Base-by-base conservation (phyloP, 1,140 invertebrate species). In the Formica exsecta region DNA sequence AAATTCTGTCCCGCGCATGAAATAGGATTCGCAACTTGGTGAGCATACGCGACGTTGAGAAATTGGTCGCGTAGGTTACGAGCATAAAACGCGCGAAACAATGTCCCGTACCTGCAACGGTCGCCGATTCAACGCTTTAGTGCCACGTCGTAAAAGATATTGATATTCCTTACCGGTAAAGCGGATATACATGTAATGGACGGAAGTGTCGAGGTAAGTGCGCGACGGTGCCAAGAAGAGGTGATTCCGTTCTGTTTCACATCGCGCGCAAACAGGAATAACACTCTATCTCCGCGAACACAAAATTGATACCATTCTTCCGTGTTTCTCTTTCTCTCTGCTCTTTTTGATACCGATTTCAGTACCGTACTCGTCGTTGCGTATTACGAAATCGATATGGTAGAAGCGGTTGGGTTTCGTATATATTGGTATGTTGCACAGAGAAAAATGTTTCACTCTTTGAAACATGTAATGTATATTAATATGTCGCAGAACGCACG, bases 51-150 rank as follows among this genome's bases (percentile, higher is more conserved):
- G 86, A 70, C 87, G 25, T 85, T 75, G 90, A 86, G 87, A 91
- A 92, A 92, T 91, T 90, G 85, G 79, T 84, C 86, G 65, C 77
- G 75, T 85, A 83, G 87, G 77, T 88, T 87, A 86, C 77, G 68
- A 70, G 62, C 76, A 75, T 91, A 88, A 89, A 89, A 89, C 74
- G 71, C 74, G 71, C 64, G 86, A 91, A 76, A 91, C 85, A 91
- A 83, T 80, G 87, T 81, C 81, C 79, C 71, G 81, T 88, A 86
- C 41, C 81, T 81, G 36, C 81, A 71, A 85, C 83, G 74, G 29
- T 66, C 62, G 80, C 54, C 80, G 74, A 88, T 90, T 89, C 86
- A 68, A 91, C 81, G 64, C 68, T 87, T 88, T 89, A 90, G 86
- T 90, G 87, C 73, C 85, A 38, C 76, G 74, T 86, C 83, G 59